A percentile compares a stretch with the other conserved stretches of the same genome.
Conservation (phyloP, 2,797 vertebrate genomes). For the Bradypodion pumilum region DNA sequence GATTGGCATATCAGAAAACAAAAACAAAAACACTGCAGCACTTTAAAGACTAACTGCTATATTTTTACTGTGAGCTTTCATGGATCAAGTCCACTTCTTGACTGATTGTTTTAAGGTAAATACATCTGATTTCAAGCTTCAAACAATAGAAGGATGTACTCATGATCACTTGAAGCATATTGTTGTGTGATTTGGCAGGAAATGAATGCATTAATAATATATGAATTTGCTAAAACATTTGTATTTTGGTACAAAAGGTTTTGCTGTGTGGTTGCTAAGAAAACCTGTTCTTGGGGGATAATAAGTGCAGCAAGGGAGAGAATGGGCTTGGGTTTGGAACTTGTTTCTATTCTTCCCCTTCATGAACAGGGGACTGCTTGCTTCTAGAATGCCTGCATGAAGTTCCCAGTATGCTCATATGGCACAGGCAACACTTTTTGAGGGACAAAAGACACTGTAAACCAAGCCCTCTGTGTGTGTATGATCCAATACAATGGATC, state of each 20-base stretch:
- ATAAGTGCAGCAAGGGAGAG: not conserved
- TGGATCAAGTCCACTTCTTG: too few relatives aligned
- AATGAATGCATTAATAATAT: not conserved
- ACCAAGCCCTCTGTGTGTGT: not conserved
- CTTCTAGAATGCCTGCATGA: not conserved
- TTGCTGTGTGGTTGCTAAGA: not conserved
- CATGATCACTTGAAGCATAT: not conserved
- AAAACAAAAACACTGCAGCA: too few relatives aligned
- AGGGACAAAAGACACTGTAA: not conserved
- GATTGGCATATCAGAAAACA: too few relatives aligned
- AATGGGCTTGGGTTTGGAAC: not conserved
- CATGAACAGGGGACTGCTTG: not conserved
- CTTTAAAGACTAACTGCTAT: too few relatives aligned
- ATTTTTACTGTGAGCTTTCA: too few relatives aligned
- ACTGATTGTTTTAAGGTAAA: not conserved
- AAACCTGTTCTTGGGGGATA: not conserved
- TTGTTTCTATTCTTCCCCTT: not conserved
- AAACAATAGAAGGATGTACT: not conserved
- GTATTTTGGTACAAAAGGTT: not conserved
- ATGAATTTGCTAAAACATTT: not conserved
- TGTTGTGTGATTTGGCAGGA: not conserved
- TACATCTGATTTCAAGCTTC: not conserved
- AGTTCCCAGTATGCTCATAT: not conserved
- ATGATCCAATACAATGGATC: too few relatives aligned
- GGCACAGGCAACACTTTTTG: not conserved